phyloP scores from a whole-genome alignment of 1,140 invertebrate genomes.

The Drosophila lowei region DNA sequence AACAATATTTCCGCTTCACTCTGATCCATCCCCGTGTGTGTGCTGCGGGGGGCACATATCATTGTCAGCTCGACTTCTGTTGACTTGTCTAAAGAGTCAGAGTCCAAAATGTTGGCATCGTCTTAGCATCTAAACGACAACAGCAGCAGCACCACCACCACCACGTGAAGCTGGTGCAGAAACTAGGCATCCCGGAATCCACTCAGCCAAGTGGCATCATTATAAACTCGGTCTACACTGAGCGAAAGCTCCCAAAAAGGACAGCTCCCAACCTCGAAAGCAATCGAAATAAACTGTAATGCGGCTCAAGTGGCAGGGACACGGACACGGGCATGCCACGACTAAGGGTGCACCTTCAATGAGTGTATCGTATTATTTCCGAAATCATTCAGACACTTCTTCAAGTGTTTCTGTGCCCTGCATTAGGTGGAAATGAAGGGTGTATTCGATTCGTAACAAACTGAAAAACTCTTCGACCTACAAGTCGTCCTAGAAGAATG shows the following conservation, averaged over 20 bases:
- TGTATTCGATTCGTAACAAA: not conserved
- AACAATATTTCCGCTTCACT: slow-evolving; percentile 69
- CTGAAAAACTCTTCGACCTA: not conserved
- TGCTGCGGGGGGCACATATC: slow-evolving; percentile 58
- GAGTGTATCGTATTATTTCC: slow-evolving; percentile 26
- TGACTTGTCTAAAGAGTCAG: slow-evolving; percentile 72
- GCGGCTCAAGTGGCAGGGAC: not conserved
- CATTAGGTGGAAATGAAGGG: not conserved
- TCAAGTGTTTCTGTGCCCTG: slow-evolving; percentile 14
- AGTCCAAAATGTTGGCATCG: slow-evolving; percentile 71
- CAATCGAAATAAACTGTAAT: not conserved
- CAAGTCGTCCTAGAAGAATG: too few relatives aligned
- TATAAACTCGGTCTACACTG: slow-evolving; percentile 65
- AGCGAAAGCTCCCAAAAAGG: slow-evolving; percentile 3
- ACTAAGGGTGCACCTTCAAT: not conserved
- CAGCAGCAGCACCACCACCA: slow-evolving; percentile 36
- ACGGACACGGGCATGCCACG: too few relatives aligned
- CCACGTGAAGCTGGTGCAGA: not conserved
- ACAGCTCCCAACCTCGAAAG: not conserved
- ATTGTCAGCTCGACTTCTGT: slow-evolving; percentile 75
- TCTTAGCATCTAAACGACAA: slow-evolving; percentile 72
- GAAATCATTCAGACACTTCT: slow-evolving; percentile 20
- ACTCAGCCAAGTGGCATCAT: slow-evolving; percentile 64
- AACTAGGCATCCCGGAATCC: not conserved
- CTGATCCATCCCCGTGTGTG: not conserved